Base-by-base conservation (phyloP, 2,888 invertebrate genomes). In the Halictus quadricinctus region DNA sequence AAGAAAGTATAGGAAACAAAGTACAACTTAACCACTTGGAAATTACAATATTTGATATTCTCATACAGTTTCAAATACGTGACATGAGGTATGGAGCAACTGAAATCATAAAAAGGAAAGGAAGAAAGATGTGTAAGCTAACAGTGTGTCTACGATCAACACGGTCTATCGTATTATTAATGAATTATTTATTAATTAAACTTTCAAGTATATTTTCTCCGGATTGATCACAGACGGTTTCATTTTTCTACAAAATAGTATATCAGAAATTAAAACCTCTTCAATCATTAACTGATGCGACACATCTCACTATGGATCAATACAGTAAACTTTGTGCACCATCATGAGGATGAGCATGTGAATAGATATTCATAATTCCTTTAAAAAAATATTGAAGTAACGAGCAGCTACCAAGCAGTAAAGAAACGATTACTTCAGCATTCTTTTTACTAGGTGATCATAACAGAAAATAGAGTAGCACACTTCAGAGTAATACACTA, bases 351-450 rank as follows among this genome's bases (percentile, higher is more conserved):
- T 81, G 72, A 80, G 83, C 72, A 58, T 72, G 54, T 84, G 54
- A 86, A 84, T 70, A 82, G 60, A 85, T 73, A 86, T 80, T 77
- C 43, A 86, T 85, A 86, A 75, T 76, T 77, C 72, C 76, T 80
- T 48, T 18, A 79, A 83, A 83, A 77, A 83, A 89, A 81, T 79
- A 79, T 73, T 73, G 75, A 86, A 90, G 82, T 89, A 85, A 90
- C 92, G 91, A 93, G 92, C 94, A 93, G 87, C 92, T 94, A 93
- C 92, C 92, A 93, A 93, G 93, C 93, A 93, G 90, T 83, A 84
- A 88, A 87, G 72, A 88, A 89, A 90, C 73, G 48, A 87, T 84
- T 88, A 89, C 82, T 79, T 88, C 64, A 76, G 83, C 87, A 89
- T 86, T 90, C 87, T 87, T 88, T 21, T 50, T 86, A 86, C 75